A percentile compares a stretch with the other conserved stretches of the same genome.
Conservation (phyloP, 2,113 vertebrate species). For the Nothoprocta pentlandii region DNA sequence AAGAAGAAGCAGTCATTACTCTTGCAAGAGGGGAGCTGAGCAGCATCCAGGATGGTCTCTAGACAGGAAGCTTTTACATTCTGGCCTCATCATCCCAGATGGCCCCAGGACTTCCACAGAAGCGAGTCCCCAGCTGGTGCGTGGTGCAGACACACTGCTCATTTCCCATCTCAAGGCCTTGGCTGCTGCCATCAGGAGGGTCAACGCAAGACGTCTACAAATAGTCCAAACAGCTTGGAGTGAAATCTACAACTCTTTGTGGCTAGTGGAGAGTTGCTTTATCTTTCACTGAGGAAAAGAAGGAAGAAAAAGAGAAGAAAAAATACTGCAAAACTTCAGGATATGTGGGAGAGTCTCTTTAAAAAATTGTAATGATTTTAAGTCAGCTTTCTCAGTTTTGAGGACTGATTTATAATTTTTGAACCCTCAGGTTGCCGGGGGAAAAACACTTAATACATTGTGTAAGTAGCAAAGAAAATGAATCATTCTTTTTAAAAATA, state of each 20-base stretch:
- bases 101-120: not conserved
- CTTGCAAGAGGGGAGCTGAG: not conserved
- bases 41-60: not conserved
- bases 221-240: slow-evolving; percentile 19
- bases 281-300: not conserved
- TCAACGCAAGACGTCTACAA: not conserved
- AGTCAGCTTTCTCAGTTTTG: not conserved
- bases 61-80: not conserved
- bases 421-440: not conserved
- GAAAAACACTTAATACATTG: not conserved
- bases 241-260: not conserved
- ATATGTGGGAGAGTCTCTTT: not conserved
- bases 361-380: not conserved
- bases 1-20: not conserved
- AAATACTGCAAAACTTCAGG: not conserved
- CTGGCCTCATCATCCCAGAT: not conserved
- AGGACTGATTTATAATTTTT: not conserved
- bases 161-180: not conserved
- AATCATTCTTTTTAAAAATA: not conserved
- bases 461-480: not conserved
- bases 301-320: not conserved
- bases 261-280: not conserved
- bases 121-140: slow-evolving; percentile 48
- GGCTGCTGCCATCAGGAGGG: slow-evolving; percentile 21
- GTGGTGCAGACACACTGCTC: slow-evolving; percentile 2